Evolutionary conservation across 2,113 vertebrate species (phyloP).

Genomic region (Caretta caretta): DNA sequence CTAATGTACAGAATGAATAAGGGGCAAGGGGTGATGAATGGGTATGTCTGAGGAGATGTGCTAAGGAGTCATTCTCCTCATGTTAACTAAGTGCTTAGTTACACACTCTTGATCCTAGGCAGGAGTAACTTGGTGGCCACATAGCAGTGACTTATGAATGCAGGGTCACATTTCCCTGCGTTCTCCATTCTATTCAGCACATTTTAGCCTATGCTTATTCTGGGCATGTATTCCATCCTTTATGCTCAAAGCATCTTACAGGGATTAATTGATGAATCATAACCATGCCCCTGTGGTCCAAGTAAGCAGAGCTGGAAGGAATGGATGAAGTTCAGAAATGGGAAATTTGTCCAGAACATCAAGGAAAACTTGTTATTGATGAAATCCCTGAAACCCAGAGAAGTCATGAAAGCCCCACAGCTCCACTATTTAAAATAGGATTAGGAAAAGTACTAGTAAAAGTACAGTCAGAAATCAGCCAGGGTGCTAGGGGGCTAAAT

Average conservation of each 20-base stretch:
- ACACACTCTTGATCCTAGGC: background rate
- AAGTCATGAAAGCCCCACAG: background rate
- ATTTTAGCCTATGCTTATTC: background rate
- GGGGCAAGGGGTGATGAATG: background rate
- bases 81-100: background rate
- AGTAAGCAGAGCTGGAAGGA: background rate
- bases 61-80: rapidly evolving
- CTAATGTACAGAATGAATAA: background rate
- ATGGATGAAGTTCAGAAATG: background rate
- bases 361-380: background rate
- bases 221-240: background rate
- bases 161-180: background rate
- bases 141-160: background rate
- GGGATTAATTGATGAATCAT: background rate
- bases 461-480: background rate
- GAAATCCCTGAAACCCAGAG: background rate
- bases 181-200: background rate
- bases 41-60: background rate
- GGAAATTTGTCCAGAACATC: background rate
- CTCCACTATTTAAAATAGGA: background rate
- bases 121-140: background rate
- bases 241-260: background rate
- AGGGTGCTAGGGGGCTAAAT: background rate
- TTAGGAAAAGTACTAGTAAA: background rate
- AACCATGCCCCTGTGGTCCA: background rate